phyloP scores from a whole-genome alignment of 2,888 invertebrate species.

The Teleiodes luculella region DNA sequence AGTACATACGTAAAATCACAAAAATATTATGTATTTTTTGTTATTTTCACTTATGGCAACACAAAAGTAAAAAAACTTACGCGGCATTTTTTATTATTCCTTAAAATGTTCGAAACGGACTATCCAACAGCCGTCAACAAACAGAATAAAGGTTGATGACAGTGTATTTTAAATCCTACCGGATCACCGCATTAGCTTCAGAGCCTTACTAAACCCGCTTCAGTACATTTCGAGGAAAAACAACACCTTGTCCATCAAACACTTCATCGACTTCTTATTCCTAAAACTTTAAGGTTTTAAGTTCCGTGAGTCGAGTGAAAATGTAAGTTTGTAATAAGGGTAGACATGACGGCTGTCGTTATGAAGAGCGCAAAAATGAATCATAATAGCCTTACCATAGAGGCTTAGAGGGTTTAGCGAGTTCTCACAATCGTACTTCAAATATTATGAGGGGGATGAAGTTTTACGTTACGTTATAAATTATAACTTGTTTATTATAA shows the following conservation, averaged over 20 bases:
- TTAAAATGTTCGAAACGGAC: no score
- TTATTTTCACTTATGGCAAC: no score
- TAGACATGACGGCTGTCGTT: conserved; percentile 25
- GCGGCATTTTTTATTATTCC: no score
- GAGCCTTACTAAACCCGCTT: background rate
- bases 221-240: conserved; percentile 13
- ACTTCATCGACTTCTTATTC: background rate
- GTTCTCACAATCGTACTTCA: background rate
- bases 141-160: conserved; percentile 8
- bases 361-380: conserved; percentile 27
- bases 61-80: no score
- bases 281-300: background rate
- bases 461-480: background rate
- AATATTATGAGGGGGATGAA: background rate
- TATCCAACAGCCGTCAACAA: background rate
- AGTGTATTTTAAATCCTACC: conserved; percentile 5
- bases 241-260: background rate
- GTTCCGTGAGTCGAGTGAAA: background rate
- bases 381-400: conserved; percentile 21
- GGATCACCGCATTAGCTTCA: conserved; percentile 15
- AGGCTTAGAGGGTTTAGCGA: conserved; percentile 12
- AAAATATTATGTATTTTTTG: no score
- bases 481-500: no score
- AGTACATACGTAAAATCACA: no score
- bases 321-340: conserved; percentile 19